Base-by-base conservation (phyloP, 1,140 invertebrate genomes). In the Drosophila bocki region DNA sequence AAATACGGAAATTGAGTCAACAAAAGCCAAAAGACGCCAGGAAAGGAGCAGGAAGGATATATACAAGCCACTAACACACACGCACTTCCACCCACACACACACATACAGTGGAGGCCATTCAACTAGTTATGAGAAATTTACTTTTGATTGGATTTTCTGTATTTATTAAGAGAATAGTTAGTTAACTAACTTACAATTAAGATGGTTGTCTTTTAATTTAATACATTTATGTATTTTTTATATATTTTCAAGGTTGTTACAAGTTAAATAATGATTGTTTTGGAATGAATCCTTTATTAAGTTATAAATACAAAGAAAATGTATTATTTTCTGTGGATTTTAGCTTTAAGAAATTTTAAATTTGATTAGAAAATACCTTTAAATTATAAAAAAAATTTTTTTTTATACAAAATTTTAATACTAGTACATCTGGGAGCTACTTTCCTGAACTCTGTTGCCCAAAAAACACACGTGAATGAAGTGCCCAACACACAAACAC, bases 1-100 rank as follows among this genome's bases (percentile, higher is more conserved):
- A 91, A 91, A 91, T 91, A 80, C 82, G 90, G 82, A 91, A 91
- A 91, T 91, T 88, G 88, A 91, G 81, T 88, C 88, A 91, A 91
- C 88, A 91, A 91, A 91, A 86, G 84, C 82, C 81, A 91, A 87
- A 87, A 87, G 56, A 75, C 61, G 77, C 68, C 80, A 71, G 75
- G 63, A 72, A 82, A 67, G 71, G 78, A 70, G 60, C 78, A 82
- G 71, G 72, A 88, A 87, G 80, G 76, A 82, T 62, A 75, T 72
- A 69, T 70, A 90, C 70, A 86, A 79, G 48, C 76, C 77, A 75
- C 67, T 74, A 65, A 67, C 57, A 83, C 50, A 77, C 62, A 77
- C 71, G 59, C 53, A 75, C 63, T 72, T 65, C 72, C 58, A 74
- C 67, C 65, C 67, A 53, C 57, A 51, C 47, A 44, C 3, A 11